Evolutionary conservation across 2,113 vertebrate genomes (phyloP).

Genomic region (Hemicordylus capensis): DNA sequence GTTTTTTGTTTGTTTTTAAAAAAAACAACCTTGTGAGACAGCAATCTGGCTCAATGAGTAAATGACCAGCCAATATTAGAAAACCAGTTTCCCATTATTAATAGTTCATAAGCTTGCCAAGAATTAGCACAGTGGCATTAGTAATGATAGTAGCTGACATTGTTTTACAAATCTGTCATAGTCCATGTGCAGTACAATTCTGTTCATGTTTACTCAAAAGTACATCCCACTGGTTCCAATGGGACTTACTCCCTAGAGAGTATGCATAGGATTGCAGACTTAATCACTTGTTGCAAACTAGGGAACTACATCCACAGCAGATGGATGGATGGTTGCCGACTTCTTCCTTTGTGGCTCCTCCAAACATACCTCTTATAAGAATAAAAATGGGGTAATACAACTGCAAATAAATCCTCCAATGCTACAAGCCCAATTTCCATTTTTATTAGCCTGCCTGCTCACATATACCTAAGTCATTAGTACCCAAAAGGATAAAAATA

Average conservation of each 20-base stretch:
- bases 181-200: background rate
- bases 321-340: background rate
- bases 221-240: background rate
- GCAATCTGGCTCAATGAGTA: no score
- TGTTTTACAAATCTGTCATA: background rate
- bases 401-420: background rate
- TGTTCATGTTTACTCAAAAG: background rate
- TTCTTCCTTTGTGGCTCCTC: background rate
- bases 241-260: background rate
- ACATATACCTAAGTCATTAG: background rate
- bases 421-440: background rate
- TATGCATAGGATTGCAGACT: background rate
- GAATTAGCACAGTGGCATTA: background rate
- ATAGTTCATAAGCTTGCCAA: background rate
- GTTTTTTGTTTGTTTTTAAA: no score
- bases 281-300: background rate
- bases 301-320: background rate
- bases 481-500: constrained; percentile 31
- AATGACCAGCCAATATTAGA: background rate
- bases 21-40: no score
- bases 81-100: background rate
- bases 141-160: no score
- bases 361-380: no score
- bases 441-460: background rate
- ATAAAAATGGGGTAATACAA: background rate